Evolutionary conservation across 53 echinoderm and acorn worm species (phyloP).

Genomic region (Arbacia lixula): DNA sequence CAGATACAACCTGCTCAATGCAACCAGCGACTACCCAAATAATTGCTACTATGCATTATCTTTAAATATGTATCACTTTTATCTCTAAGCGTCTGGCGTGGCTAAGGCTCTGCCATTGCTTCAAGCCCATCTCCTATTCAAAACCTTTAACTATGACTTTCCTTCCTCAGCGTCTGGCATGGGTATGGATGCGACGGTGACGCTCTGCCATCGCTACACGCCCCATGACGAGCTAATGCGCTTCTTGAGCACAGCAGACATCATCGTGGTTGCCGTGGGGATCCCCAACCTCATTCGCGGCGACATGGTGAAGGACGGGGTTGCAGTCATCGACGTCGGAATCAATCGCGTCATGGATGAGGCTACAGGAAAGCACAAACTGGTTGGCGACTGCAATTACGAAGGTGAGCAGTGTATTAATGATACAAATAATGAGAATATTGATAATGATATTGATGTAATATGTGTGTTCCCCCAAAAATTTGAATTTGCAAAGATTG

Average conservation of each 20-base stretch:
- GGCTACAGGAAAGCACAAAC: constrained; percentile 55
- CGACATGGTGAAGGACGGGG: constrained; percentile 91
- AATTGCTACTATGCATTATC: too few relatives aligned
- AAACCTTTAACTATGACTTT: neutral
- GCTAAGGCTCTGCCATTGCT: neutral
- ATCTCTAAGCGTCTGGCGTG: too few relatives aligned
- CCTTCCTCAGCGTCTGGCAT: constrained; percentile 41
- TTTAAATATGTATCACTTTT: too few relatives aligned
- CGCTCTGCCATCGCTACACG: constrained; percentile 88
- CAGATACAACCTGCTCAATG: too few relatives aligned
- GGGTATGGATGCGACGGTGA: constrained; percentile 81
- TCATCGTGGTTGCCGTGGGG: constrained; percentile 81
- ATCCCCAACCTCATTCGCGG: constrained; percentile 74
- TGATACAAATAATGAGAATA: too few relatives aligned
- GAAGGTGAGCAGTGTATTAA: constrained; percentile 61
- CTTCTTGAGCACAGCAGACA: constrained; percentile 82
- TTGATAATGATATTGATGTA: too few relatives aligned
- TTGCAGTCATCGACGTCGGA: constrained; percentile 85
- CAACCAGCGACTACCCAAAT: too few relatives aligned
- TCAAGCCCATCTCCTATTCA: neutral
- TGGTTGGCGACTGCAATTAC: constrained; percentile 87
- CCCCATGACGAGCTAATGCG: constrained; percentile 70
- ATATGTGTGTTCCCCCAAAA: too few relatives aligned
- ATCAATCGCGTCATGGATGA: constrained; percentile 77
- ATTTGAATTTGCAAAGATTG: too few relatives aligned